Base-by-base conservation (phyloP, 2,797 vertebrate genomes). In the Monodelphis domestica region DNA sequence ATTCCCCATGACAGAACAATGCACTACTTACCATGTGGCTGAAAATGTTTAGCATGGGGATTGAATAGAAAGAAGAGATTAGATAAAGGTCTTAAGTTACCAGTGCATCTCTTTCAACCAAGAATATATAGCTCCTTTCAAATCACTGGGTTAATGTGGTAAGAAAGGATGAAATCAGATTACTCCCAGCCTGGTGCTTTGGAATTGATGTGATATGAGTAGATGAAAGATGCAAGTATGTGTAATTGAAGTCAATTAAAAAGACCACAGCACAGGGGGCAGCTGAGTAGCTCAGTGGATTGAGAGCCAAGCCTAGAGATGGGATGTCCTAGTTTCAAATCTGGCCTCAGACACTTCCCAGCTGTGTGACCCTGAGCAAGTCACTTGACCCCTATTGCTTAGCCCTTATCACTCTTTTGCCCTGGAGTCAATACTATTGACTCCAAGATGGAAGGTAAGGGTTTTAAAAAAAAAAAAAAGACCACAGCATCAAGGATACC, bases 61-160 rank as follows among this genome's bases (percentile, higher is more conserved):
- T 26, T 1, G 38, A 52, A 29, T 17, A 29, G 54, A 24, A 45
- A 57, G 70, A 3, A 15, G 53, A 94, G 52, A 52, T 54, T 89
- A 94, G 38, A 91, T 55, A 56, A 17, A 94, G 59, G 17, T 21
- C 95, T 96, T 89, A 11, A 53, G 70, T 29, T 91, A 94, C 56
- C 56, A 52, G 5, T 0, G 53, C 53, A 45, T 92, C 89, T 93
- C 90, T 52, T 45, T 91, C 63, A 87, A 88, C 91, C 93, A 53
- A 29, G 88, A 89, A 89, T 91, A 93, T 70, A 89, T 89, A 91
- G 90, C 56, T 95, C 89, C 95, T 96, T 95, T 94, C 94, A 84
- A 91, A 95, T 96, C 78, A 92, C 38, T 5, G 15, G 30, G 57
- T 93, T 96, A 94, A 94, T 88, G 51, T 93, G 92, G 84, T 3